A percentile compares a stretch with the other conserved stretches of the same genome.
phyloP scores from a whole-genome alignment of 2,888 invertebrate species.

The Tenthredo mesomela region DNA sequence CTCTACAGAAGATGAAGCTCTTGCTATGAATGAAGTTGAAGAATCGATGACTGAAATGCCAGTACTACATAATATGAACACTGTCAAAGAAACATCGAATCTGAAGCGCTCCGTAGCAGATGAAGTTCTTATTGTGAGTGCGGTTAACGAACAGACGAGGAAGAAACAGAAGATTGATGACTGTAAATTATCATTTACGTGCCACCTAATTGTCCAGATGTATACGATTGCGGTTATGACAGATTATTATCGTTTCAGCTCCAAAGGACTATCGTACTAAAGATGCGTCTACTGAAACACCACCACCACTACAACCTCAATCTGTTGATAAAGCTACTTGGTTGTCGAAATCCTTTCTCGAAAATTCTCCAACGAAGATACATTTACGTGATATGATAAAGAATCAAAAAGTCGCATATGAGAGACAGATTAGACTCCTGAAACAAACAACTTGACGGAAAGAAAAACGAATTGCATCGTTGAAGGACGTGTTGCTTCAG shows the following conservation, averaged over 20 bases:
- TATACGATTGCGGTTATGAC: no score
- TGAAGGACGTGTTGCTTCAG: conserved; percentile 40
- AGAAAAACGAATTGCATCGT: not conserved
- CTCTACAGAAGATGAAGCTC: no score
- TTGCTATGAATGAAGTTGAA: no score
- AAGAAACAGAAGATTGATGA: not conserved
- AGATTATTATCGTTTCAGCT: not conserved
- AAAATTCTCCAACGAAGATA: conserved; percentile 24
- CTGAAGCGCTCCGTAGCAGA: not conserved
- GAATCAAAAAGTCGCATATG: not conserved
- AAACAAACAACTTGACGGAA: not conserved
- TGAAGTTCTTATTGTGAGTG: conserved; percentile 53
- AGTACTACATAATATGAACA: no score
- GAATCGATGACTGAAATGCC: no score
- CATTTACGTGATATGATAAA: not conserved
- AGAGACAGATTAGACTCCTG: not conserved
- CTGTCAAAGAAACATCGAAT: no score
- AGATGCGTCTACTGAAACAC: not conserved
- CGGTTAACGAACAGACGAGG: not conserved
- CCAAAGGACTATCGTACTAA: not conserved
- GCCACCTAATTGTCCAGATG: not conserved
- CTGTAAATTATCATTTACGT: not conserved
- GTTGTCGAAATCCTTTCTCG: conserved; percentile 17
- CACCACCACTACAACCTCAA: not conserved
- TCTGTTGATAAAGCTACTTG: conserved; percentile 20